Evolutionary conservation across 2,113 vertebrate species (phyloP).

Genomic region (Oreochromis spilurus): DNA sequence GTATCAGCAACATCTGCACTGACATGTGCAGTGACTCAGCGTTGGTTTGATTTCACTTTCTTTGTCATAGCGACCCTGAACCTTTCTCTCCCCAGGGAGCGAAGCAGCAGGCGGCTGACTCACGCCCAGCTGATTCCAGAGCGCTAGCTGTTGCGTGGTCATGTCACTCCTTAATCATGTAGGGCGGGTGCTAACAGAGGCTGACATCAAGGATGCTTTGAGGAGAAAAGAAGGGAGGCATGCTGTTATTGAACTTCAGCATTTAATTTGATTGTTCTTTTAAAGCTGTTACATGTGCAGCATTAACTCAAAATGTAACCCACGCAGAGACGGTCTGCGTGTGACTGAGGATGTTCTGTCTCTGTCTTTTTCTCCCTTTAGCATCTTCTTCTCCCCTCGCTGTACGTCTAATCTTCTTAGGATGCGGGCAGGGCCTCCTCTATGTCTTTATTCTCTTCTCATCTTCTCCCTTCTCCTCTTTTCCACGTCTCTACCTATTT

Average conservation of each 20-base stretch:
- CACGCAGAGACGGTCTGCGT: background rate
- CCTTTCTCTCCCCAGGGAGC: slow-evolving; percentile 1
- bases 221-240: slow-evolving; percentile 2
- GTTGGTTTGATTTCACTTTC: slow-evolving; percentile 12
- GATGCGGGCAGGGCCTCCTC: background rate
- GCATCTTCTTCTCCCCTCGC: background rate
- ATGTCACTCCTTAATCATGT: slow-evolving; percentile 33
- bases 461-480: background rate
- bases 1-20: background rate
- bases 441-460: slow-evolving; percentile 20
- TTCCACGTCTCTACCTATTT: slow-evolving; percentile 33
- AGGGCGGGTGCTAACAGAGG: slow-evolving; percentile 14
- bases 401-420: slow-evolving; percentile 17
- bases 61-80: slow-evolving; percentile 34
- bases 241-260: slow-evolving; percentile 6
- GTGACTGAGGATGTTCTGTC: background rate
- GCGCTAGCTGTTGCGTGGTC: slow-evolving; percentile 11
- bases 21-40: slow-evolving; percentile 28
- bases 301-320: background rate
- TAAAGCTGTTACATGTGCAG: background rate
- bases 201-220: slow-evolving; percentile 38
- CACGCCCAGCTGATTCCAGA: slow-evolving; percentile 41
- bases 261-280: slow-evolving; percentile 45
- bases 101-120: slow-evolving; percentile 38
- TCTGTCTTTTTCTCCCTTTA: background rate